phyloP scores from a whole-genome alignment of 2,113 vertebrate species.

The Phrynosoma platyrhinos region DNA sequence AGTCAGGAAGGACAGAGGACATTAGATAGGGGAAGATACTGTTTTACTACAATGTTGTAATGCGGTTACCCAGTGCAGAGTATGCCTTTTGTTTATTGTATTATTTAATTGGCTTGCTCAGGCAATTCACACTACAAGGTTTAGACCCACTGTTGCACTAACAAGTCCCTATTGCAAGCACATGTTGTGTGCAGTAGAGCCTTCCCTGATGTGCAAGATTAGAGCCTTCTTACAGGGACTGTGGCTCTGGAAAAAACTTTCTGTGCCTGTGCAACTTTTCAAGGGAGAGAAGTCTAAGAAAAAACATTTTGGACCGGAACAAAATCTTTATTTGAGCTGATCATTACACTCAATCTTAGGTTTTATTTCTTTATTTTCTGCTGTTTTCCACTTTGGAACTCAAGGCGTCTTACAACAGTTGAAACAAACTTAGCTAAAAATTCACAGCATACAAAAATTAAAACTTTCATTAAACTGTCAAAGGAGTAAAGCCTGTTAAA shows the following conservation, averaged over 20 bases:
- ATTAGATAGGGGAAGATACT: background rate
- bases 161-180: background rate
- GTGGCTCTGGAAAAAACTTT: background rate
- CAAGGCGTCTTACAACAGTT: background rate
- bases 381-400: background rate
- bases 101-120: background rate
- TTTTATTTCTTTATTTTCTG: no score
- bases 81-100: background rate
- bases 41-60: background rate
- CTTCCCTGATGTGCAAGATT: background rate
- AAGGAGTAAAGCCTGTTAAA: no score
- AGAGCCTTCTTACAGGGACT: background rate
- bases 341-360: background rate
- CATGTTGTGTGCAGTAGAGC: background rate
- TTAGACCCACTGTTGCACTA: background rate
- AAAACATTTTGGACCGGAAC: background rate
- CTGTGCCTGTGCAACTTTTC: background rate
- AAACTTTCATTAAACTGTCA: no score
- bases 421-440: background rate
- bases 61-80: background rate
- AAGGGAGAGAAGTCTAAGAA: background rate
- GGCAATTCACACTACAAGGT: background rate
- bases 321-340: background rate
- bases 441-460: no score
- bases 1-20: background rate